phyloP scores from a whole-genome alignment of 2,888 invertebrate species.

The Hartigia nigra region DNA sequence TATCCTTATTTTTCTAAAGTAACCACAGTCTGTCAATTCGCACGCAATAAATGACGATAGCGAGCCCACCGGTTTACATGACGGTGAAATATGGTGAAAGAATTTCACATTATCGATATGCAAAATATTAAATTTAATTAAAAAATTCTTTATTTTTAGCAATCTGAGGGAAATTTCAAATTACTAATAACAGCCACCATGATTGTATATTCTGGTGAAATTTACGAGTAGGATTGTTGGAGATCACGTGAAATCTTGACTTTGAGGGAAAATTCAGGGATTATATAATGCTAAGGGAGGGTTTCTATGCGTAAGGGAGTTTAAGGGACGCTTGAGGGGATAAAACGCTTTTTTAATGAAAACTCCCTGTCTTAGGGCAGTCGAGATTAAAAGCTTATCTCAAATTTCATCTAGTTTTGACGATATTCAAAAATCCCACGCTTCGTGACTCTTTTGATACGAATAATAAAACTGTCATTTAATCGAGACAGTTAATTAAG shows the following conservation, averaged over 20 bases:
- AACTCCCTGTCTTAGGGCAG: not conserved
- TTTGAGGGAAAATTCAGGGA: not conserved
- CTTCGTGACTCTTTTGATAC: not conserved
- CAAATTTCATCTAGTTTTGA: not conserved
- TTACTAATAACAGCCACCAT: not conserved
- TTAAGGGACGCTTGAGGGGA: not conserved
- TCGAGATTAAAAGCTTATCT: not conserved
- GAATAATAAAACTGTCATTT: not conserved
- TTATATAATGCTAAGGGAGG: not conserved
- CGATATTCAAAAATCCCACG: not conserved
- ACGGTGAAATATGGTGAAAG: too few species aligned
- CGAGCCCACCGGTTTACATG: too few species aligned
- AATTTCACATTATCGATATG: too few species aligned
- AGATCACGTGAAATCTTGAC: not conserved
- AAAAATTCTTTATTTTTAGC: not conserved
- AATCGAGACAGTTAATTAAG: not conserved
- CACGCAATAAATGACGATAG: too few species aligned
- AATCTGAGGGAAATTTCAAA: not conserved
- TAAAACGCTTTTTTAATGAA: not conserved
- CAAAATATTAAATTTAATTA: rapidly evolving
- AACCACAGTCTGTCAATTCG: too few species aligned
- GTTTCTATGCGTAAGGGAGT: not conserved
- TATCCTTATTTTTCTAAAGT: too few species aligned
- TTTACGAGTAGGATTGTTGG: not conserved
- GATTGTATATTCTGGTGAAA: not conserved